phyloP scores from a whole-genome alignment of 2,797 vertebrate species.

The Sciurus carolinensis region DNA sequence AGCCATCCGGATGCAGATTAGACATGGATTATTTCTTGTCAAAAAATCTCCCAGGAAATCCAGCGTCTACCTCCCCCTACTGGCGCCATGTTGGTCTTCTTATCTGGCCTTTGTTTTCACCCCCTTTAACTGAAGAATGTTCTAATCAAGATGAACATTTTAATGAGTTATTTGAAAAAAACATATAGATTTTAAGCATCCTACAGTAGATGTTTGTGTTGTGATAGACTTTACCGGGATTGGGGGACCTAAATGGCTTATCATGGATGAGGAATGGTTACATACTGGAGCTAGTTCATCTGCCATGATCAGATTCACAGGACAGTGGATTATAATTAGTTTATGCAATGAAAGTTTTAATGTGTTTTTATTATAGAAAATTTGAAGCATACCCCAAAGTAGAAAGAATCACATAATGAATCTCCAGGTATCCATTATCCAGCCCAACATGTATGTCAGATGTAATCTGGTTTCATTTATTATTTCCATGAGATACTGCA shows the following conservation, averaged over 20 bases:
- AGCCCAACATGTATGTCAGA: not conserved
- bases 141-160: conserved; percentile 55
- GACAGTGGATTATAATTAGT: not conserved
- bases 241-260: not conserved
- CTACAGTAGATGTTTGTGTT: not conserved
- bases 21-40: conserved; percentile 30
- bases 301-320: not conserved
- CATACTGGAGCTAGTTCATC: not conserved
- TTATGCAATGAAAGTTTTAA: not conserved
- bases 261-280: not conserved
- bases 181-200: not conserved
- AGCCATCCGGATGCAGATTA: not conserved
- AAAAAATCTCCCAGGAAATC: conserved; percentile 53
- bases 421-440: not conserved
- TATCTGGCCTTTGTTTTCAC: not conserved
- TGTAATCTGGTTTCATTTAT: not conserved
- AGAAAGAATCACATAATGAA: not conserved
- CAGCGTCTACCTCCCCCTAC: conserved; percentile 81
- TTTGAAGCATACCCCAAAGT: not conserved
- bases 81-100: conserved; percentile 62
- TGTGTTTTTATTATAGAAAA: not conserved
- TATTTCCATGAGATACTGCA: not conserved
- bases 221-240: not conserved
- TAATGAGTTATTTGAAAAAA: not conserved
- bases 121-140: not conserved